A percentile compares a stretch with the other conserved stretches of the same genome.
These are phyloP conservation scores for Troides oblongomaculatus DNA, from an alignment of 2,888 invertebrate genomes.

Conservation along the genomic window DNA sequence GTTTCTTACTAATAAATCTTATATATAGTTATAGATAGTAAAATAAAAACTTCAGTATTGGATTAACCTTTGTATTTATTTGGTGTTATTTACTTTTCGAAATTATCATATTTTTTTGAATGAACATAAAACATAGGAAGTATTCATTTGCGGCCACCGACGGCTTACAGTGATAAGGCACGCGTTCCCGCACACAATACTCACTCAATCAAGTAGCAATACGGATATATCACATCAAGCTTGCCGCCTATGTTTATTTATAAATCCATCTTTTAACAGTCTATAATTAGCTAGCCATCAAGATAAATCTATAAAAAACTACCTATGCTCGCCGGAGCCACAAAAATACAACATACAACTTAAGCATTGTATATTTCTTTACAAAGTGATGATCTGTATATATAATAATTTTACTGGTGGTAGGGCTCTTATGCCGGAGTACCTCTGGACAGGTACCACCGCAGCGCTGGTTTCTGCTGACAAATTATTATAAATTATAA, in stretches of 20 bases:
- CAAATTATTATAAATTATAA: too few relatives aligned
- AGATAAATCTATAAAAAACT: slow-evolving; percentile 1
- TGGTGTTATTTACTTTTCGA: not conserved
- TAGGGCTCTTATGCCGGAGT: too few relatives aligned
- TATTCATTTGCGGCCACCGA: slow-evolving; percentile 12
- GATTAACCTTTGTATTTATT: not conserved
- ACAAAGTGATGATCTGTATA: not conserved
- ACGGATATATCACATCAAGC: slow-evolving; percentile 5
- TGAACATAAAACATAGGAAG: not conserved
- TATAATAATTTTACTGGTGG: not conserved
- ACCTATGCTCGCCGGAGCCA: not conserved
- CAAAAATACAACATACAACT: not conserved
- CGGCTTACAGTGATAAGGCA: slow-evolving; percentile 27
- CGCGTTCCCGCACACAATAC: slow-evolving; percentile 22
- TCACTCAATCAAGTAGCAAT: slow-evolving; percentile 20
- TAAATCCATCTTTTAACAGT: not conserved
- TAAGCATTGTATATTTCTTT: not conserved
- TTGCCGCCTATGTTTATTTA: not conserved
- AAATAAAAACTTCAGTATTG: not conserved
- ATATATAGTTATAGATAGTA: not conserved
- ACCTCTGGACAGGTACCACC: too few relatives aligned
- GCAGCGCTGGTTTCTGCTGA: too few relatives aligned
- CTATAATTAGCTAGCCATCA: slow-evolving; percentile 1
- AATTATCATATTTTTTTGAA: not conserved
- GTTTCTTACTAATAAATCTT: not conserved